Evolutionary conservation across 2,888 invertebrate genomes (phyloP).

Genomic region (Psylliodes chrysocephalus): DNA sequence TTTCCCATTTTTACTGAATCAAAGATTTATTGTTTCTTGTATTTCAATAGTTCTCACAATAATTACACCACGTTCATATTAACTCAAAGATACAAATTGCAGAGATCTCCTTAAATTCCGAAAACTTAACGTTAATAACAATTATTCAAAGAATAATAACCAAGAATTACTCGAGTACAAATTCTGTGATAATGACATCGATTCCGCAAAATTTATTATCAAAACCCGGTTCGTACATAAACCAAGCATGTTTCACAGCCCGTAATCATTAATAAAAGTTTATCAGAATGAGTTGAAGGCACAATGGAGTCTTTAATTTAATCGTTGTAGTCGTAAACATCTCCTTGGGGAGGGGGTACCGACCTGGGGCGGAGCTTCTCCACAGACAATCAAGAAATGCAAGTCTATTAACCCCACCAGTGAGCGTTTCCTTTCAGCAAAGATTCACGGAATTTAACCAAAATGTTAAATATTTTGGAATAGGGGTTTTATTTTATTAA

Average conservation of each 20-base stretch:
- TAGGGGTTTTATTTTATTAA: too few species aligned
- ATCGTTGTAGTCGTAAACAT: conserved; percentile 34
- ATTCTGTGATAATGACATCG: conserved; percentile 28
- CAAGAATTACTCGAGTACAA: conserved; percentile 13
- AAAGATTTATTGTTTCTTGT: too few species aligned
- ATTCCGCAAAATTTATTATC: conserved; percentile 21
- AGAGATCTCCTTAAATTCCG: too few species aligned
- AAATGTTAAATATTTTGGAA: neutral
- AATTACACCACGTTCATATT: too few species aligned
- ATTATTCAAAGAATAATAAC: conserved; percentile 20
- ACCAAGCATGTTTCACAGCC: conserved; percentile 53
- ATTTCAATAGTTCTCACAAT: too few species aligned
- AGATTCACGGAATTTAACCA: conserved; percentile 1
- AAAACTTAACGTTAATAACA: neutral
- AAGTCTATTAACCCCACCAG: conserved; percentile 20
- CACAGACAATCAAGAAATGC: conserved; percentile 27
- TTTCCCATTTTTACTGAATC: too few species aligned
- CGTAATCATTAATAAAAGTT: conserved; percentile 56
- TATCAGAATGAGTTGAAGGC: conserved; percentile 44
- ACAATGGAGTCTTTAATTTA: conserved; percentile 46
- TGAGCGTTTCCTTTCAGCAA: conserved; percentile 11
- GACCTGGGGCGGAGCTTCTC: conserved; percentile 19
- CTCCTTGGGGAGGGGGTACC: conserved; percentile 24
- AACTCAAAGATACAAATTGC: too few species aligned
- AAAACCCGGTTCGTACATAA: conserved; percentile 3